Evolutionary conservation across 2,797 vertebrate genomes (phyloP), one percentile per base, ranked within the genome.

Genomic region (Amblyopsis hoosieri): DNA sequence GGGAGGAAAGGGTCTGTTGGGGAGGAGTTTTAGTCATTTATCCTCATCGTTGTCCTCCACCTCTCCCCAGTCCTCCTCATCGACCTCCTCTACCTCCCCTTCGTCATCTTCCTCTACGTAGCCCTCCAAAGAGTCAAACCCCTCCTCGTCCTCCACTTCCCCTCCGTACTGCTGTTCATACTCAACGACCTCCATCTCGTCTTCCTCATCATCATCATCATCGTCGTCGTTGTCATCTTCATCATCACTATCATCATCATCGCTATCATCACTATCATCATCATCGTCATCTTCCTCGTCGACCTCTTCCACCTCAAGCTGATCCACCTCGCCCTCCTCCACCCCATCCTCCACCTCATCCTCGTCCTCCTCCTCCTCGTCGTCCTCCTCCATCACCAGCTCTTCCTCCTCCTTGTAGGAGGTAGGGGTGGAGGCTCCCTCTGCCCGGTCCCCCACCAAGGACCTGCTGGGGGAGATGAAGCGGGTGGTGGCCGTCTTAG

Each of bases 31-130:
- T 46, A 45, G 19, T 33, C 54, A 31, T 2, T 13, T 64, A 68
- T 72, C 89, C 74, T 87, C 87, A 66, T 80, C 85, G 62, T 87
- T 80, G 10, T 85, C 87, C 37, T 89, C 85, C 50, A 85, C 80
- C 56, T 80, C 80, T 12, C 73, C 78, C 85, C 85, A 89, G 49
- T 89, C 85, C 42, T 85, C 86, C 31, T 13, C 65, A 45, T 81
- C 84, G 55, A 88, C 86, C 9, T 72, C 86, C 61, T 84, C 87
- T 23, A 82, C 79, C 45, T 89, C 90, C 14, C 76, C 87, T 2
- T 84, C 80, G 0, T 79, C 83, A 2, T 89, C 89, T 11, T 89
- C 74, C 15, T 67, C 71, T 42, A 70, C 76, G 52, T 74, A 87
- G 52, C 79, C 82, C 6, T 14, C 81, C 80, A 81, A 89, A 42